Conservation (phyloP, 2,113 vertebrate species). For the Lycaon pictus region DNA sequence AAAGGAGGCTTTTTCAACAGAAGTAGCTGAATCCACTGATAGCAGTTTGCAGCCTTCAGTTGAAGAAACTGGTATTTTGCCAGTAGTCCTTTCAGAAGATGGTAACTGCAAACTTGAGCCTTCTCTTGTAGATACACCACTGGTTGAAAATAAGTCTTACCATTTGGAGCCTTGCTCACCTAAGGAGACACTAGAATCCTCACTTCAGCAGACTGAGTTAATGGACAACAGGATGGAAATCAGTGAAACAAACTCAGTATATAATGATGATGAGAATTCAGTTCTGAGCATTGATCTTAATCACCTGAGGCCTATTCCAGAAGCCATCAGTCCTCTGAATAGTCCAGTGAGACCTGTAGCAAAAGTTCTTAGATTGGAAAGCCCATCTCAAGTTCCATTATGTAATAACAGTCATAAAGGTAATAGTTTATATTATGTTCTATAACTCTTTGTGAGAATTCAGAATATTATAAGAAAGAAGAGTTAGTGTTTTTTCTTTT, state of each 20-base stretch:
- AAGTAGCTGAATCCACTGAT: slow-evolving; percentile 61
- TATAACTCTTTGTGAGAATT: slow-evolving; percentile 40
- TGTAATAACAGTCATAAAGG: slow-evolving; percentile 93
- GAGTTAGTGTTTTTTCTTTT: background rate
- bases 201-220: slow-evolving; percentile 73
- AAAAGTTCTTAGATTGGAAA: slow-evolving; percentile 87
- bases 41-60: background rate
- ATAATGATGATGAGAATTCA: slow-evolving; percentile 94
- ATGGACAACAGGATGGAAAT: slow-evolving; percentile 76
- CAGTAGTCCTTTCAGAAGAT: slow-evolving; percentile 13
- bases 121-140: slow-evolving; percentile 41
- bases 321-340: slow-evolving; percentile 95
- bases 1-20: slow-evolving; percentile 71
- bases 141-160: slow-evolving; percentile 74
- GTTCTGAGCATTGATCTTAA: slow-evolving; percentile 94
- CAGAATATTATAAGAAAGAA: background rate
- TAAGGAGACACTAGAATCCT: slow-evolving; percentile 69
- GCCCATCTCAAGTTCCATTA: slow-evolving; percentile 87
- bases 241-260: slow-evolving; percentile 76
- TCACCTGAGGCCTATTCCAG: slow-evolving; percentile 92
- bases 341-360: slow-evolving; percentile 92
- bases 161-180: slow-evolving; percentile 82
- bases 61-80: slow-evolving; percentile 64
- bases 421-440: slow-evolving; percentile 79
- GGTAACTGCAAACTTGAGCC: slow-evolving; percentile 51